These are phyloP conservation scores for Aethes cnicana DNA, from an alignment of 2,888 invertebrate species.

Conservation along the genomic window DNA sequence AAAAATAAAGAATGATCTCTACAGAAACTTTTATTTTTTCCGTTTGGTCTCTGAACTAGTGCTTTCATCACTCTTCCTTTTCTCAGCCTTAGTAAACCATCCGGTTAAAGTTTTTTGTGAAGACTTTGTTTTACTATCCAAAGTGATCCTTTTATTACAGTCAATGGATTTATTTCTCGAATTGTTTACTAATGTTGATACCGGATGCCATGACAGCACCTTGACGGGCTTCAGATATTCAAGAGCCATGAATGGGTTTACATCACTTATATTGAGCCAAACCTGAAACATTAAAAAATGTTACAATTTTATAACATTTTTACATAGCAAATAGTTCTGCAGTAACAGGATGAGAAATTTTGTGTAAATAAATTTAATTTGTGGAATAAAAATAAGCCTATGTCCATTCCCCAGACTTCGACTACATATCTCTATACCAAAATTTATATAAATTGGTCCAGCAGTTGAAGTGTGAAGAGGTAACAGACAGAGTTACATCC, in stretches of 20 bases:
- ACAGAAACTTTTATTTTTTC: neutral
- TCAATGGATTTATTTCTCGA: constrained; percentile 85
- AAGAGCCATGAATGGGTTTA: constrained; percentile 78
- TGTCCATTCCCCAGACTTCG: too few relatives aligned
- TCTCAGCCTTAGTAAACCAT: constrained; percentile 63
- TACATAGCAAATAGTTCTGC: too few relatives aligned
- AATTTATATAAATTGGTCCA: neutral
- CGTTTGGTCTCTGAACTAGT: constrained; percentile 5
- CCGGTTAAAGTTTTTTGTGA: constrained; percentile 71
- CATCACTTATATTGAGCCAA: constrained; percentile 85
- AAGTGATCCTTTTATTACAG: constrained; percentile 78
- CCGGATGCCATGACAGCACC: constrained; percentile 85
- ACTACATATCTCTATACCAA: too few relatives aligned
- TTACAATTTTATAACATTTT: too few relatives aligned
- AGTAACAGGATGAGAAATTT: too few relatives aligned
- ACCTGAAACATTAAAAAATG: constrained; percentile 66
- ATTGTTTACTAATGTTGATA: constrained; percentile 87
- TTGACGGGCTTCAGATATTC: constrained; percentile 79
- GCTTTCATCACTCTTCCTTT: constrained; percentile 51
- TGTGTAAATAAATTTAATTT: too few relatives aligned
- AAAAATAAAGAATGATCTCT: too few relatives aligned
- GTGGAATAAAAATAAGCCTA: too few relatives aligned
- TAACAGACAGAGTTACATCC: too few relatives aligned
- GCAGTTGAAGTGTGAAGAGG: too few relatives aligned
- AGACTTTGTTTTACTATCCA: constrained; percentile 51